Conservation (phyloP, 2,797 vertebrate genomes). For the Decapterus maruadsi region DNA sequence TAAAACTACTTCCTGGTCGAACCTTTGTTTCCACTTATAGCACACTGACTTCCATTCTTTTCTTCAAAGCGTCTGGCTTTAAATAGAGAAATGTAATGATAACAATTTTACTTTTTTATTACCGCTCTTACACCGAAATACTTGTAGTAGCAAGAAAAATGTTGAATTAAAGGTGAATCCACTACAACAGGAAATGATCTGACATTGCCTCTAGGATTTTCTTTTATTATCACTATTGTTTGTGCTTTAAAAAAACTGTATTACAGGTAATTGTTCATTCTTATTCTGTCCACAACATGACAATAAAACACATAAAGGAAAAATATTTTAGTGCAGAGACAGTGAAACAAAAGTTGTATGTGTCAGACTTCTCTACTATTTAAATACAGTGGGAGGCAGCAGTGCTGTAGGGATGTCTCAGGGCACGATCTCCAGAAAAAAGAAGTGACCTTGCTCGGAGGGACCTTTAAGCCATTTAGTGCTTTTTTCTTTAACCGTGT, state of each 20-base stretch:
- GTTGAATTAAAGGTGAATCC: background rate
- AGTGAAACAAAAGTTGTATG: conserved; percentile 26
- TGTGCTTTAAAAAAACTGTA: background rate
- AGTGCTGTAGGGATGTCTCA: conserved; percentile 42
- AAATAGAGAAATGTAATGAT: background rate
- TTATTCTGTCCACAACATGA: background rate
- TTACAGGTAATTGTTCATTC: background rate
- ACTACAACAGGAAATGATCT: background rate
- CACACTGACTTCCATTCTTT: background rate
- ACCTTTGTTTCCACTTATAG: background rate
- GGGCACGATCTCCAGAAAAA: conserved; percentile 52
- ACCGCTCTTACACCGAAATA: background rate
- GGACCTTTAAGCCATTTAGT: conserved; percentile 29
- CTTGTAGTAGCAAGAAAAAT: background rate
- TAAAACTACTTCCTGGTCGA: background rate
- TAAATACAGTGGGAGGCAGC: conserved; percentile 56
- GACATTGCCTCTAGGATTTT: background rate
- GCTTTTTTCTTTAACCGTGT: conserved; percentile 2
- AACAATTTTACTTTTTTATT: background rate
- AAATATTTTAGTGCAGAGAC: background rate
- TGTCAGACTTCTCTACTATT: conserved; percentile 28
- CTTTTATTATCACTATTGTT: background rate
- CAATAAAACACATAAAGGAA: background rate
- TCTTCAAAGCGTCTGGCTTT: background rate
- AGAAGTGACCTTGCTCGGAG: conserved; percentile 57